Evolutionary conservation across 2,888 invertebrate genomes (phyloP).

Genomic region (Leptinotarsa tumamoca): DNA sequence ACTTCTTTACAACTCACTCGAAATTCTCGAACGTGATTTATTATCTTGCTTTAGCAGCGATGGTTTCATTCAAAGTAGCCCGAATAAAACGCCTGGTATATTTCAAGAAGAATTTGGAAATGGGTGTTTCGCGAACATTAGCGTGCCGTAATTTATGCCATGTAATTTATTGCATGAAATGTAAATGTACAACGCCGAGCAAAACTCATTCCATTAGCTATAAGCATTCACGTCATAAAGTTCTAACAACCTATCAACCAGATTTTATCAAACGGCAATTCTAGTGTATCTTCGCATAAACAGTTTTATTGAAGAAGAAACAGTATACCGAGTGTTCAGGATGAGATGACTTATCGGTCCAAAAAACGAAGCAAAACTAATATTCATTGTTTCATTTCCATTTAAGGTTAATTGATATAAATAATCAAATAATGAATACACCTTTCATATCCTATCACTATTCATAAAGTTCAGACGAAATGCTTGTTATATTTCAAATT

Average conservation of each 20-base stretch:
- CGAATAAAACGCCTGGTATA: background rate
- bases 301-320: conserved; percentile 1
- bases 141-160: conserved; percentile 12
- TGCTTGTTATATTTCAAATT: no score
- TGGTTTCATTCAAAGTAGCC: background rate
- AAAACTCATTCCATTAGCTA: conserved; percentile 19
- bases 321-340: background rate
- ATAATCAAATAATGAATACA: no score
- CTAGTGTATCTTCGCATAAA: conserved; percentile 14
- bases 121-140: background rate
- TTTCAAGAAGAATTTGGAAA: background rate
- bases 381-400: background rate
- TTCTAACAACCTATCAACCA: conserved; percentile 15
- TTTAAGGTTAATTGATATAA: no score
- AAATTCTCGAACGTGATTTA: background rate
- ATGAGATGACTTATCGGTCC: no score
- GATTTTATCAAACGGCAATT: conserved; percentile 15
- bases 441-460: no score
- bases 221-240: conserved; percentile 18
- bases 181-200: conserved; percentile 15
- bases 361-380: background rate
- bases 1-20: no score
- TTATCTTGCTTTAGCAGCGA: background rate
- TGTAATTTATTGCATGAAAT: conserved; percentile 19
- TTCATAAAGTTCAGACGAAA: no score